Percentiles rank a stretch among this genome's conserved stretches.
Conservation (phyloP, 2,888 invertebrate genomes). For the Chromoteleia sp. region DNA sequence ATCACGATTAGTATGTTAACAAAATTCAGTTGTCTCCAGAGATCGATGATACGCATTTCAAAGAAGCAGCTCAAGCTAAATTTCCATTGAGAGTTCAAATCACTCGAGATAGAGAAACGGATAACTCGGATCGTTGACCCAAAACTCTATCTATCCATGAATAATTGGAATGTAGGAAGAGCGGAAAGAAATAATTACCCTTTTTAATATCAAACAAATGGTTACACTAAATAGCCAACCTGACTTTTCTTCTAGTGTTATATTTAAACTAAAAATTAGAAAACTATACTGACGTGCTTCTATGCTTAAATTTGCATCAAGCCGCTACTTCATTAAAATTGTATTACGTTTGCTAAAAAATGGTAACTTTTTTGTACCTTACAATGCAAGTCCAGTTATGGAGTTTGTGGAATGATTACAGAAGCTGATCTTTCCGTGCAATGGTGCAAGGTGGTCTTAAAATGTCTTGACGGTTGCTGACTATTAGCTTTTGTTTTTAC, state of each 20-base stretch:
- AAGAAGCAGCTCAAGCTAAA: constrained; percentile 22
- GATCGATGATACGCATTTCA: constrained; percentile 21
- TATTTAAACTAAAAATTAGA: no score
- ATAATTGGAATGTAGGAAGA: not conserved
- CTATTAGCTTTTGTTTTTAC: constrained; percentile 67
- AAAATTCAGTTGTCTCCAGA: constrained; percentile 20
- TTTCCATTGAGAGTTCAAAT: constrained; percentile 32
- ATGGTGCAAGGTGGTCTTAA: constrained; percentile 61
- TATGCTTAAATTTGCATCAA: no score
- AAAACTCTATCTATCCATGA: constrained; percentile 22
- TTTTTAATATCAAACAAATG: no score
- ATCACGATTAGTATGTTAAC: constrained; percentile 20
- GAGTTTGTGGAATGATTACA: constrained; percentile 20
- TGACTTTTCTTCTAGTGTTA: no score
- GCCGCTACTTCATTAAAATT: no score
- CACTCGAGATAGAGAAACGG: constrained; percentile 65
- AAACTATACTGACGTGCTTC: no score
- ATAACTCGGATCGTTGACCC: constrained; percentile 71
- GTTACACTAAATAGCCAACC: no score
- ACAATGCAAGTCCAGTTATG: constrained; percentile 1
- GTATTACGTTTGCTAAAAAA: not conserved
- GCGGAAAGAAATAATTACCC: no score
- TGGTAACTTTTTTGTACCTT: no score
- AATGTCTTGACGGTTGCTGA: constrained; percentile 50
- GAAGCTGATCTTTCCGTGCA: constrained; percentile 41